Evolutionary conservation across 2,888 invertebrate genomes (phyloP), one percentile per base, ranked within the genome.

Genomic region (Physocephala rufipes): DNA sequence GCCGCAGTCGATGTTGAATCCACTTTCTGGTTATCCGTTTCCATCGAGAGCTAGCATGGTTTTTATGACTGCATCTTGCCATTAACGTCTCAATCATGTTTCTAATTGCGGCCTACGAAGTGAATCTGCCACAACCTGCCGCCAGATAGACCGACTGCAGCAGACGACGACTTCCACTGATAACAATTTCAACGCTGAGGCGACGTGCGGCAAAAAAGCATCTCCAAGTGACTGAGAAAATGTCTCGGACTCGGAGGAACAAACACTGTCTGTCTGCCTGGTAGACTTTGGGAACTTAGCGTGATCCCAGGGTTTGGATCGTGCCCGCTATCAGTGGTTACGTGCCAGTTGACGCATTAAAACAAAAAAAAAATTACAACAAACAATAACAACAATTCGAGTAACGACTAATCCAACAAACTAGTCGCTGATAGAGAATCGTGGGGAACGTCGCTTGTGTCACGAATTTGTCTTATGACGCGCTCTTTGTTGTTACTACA

Each of bases 81-180:
- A 51, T 68, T 36, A 68, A 68, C 61, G 51, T 68, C 68, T 68
- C 68, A 68, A 68, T 68, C 61, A 62, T 26, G 61, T 43, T 71
- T 67, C 43, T 71, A 61, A 62, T 71, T 65, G 62, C 71, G 21
- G 28, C 28, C 77, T 78, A 78, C 51, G 15, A 51, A 43, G 59
- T 59, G 59, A 49, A 59, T 24, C 51, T 49, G 62, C 68, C 36
- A 51, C 62, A 30, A 59, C 61, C 49, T 49, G 49, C 49, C 59
- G 30, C 45, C 51, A 49, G 30, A 49, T 28, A 12, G 74, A 74
- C 74, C 72, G 72, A 72, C 73, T 55, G 43, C 62, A 67, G 59
- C n/a, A 51, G 47, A 66, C 49, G 78, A 59, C 24, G 21, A 53
- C 51, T 19, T 26, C 26, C 53, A 3, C 66, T 21, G 66, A 66